Conservation (phyloP, 92 coral and sea anemone species). For the Montipora capitata region DNA sequence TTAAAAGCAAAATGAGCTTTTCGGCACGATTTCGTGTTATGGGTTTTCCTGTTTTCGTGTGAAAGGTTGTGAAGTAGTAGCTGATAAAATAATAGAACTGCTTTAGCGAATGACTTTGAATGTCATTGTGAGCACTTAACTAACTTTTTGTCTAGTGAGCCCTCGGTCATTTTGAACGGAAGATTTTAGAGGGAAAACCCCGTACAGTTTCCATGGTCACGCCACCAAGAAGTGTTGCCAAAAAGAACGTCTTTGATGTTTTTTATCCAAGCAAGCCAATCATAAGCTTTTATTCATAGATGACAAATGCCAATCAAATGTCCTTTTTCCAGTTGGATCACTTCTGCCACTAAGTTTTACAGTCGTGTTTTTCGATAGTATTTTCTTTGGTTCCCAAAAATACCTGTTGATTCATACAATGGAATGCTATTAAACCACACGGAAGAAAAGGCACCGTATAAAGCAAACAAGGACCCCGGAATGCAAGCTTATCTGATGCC, state of each 20-base stretch:
- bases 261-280: slow-evolving; percentile 10
- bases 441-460: not conserved
- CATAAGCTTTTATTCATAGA: not conserved
- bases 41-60: too few species aligned
- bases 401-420: slow-evolving; percentile 16
- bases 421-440: not conserved
- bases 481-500: not conserved
- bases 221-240: too few species aligned
- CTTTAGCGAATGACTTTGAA: too few species aligned
- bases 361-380: not conserved
- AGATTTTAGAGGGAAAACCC: slow-evolving; percentile 66
- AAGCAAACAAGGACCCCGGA: not conserved
- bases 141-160: slow-evolving; percentile 24
- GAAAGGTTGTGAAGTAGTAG: too few species aligned
- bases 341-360: not conserved
- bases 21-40: too few species aligned
- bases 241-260: too few species aligned
- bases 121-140: not conserved
- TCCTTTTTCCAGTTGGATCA: slow-evolving; percentile 1
- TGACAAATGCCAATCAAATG: too few species aligned
- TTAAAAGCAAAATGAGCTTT: too few species aligned
- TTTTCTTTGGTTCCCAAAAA: not conserved
- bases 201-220: slow-evolving; percentile 22
- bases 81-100: not conserved
- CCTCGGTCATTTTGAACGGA: slow-evolving; percentile 80